phyloP scores from a whole-genome alignment of 2,888 invertebrate species.

The Mythimna vitellina region DNA sequence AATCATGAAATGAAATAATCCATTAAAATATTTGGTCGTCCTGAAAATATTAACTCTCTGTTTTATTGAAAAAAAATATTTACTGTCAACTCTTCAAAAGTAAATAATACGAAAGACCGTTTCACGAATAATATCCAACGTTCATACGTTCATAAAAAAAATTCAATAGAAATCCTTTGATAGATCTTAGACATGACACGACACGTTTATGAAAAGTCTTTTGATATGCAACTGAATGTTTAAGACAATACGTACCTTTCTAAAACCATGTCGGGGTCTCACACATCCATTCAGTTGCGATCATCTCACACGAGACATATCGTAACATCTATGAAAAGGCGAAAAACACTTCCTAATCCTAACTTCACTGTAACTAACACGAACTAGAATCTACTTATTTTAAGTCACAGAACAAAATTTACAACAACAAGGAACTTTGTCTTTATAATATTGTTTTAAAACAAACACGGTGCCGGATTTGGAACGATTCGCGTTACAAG shows the following conservation, averaged over 20 bases:
- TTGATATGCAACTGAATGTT: slow-evolving; percentile 15
- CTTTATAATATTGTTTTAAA: slow-evolving; percentile 64
- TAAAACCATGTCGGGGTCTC: slow-evolving; percentile 62
- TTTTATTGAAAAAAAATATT: background rate
- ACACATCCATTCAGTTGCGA: slow-evolving; percentile 63
- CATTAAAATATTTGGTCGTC: background rate
- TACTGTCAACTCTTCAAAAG: background rate
- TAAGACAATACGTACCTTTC: slow-evolving; percentile 61
- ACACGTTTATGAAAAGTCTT: slow-evolving; percentile 18
- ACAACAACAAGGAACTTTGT: slow-evolving; percentile 55
- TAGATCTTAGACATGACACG: background rate
- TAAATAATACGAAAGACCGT: background rate
- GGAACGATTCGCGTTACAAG: slow-evolving; percentile 30
- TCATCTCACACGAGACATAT: slow-evolving; percentile 56
- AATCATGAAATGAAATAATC: slow-evolving; percentile 5
- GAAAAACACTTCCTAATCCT: slow-evolving; percentile 58
- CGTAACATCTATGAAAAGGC: slow-evolving; percentile 53
- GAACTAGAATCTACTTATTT: slow-evolving; percentile 44
- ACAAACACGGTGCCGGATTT: slow-evolving; percentile 63
- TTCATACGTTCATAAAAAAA: background rate
- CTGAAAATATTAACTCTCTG: background rate
- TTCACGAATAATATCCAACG: background rate
- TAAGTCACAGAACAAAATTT: slow-evolving; percentile 46
- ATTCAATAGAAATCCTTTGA: background rate
- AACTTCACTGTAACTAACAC: slow-evolving; percentile 57